phyloP scores from a whole-genome alignment of 2,113 vertebrate genomes.

The Notiomystis cincta region DNA sequence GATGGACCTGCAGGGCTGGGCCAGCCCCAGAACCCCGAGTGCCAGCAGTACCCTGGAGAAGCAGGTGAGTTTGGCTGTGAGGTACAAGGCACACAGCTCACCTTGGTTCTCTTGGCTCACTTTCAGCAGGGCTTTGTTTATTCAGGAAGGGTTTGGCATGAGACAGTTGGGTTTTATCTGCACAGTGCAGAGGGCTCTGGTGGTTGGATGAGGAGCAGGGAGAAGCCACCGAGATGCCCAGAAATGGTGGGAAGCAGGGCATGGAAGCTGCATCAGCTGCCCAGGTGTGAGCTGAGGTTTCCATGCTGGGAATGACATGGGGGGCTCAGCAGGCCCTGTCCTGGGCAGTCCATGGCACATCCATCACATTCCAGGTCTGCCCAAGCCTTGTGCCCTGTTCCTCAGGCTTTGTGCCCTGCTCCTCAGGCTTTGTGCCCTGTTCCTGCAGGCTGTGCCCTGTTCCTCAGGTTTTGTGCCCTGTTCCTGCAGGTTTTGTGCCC shows the following conservation, averaged over 20 bases:
- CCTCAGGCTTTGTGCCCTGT: too few species aligned
- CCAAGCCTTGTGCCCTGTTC: too few species aligned
- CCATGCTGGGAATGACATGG: too few species aligned
- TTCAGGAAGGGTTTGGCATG: neutral
- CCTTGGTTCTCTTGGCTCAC: neutral
- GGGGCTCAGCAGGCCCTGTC: too few species aligned
- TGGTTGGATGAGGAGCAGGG: neutral
- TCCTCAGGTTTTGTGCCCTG: too few species aligned
- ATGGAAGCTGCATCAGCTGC: neutral
- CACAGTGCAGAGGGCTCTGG: neutral
- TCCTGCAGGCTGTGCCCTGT: too few species aligned
- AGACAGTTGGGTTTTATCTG: neutral
- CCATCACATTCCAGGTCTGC: too few species aligned
- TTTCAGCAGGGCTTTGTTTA: neutral
- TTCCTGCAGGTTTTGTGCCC: too few species aligned
- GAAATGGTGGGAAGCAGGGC: neutral
- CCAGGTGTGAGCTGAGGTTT: neutral
- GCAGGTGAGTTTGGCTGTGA: neutral
- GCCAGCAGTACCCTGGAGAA: accelerated
- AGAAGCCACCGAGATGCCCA: neutral
- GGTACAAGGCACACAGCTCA: neutral
- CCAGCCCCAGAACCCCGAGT: too few species aligned
- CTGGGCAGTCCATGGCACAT: too few species aligned
- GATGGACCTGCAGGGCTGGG: too few species aligned
- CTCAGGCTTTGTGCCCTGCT: too few species aligned